These are phyloP conservation scores for Lampris incognitus DNA, from an alignment of 2,113 vertebrate species.

Conservation along the genomic window DNA sequence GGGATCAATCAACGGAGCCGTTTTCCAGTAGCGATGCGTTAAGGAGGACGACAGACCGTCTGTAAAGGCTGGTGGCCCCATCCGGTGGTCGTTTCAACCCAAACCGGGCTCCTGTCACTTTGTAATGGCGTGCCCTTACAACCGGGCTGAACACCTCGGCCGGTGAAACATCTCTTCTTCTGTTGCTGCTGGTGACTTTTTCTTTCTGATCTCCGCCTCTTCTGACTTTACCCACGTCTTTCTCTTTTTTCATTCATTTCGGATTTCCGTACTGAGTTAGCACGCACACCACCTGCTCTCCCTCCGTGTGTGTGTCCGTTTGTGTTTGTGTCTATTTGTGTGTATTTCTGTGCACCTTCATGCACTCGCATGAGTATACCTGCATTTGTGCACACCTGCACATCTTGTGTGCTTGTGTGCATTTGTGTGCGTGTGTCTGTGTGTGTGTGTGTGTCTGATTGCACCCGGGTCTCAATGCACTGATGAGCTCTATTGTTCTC, in stretches of 20 bases:
- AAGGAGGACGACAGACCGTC: slow-evolving; percentile 17
- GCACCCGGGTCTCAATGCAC: slow-evolving; percentile 61
- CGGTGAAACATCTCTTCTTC: slow-evolving; percentile 49
- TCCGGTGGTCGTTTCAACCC: slow-evolving; percentile 54
- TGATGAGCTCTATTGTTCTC: slow-evolving; percentile 79
- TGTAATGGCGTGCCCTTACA: neutral
- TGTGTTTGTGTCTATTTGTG: slow-evolving; percentile 17
- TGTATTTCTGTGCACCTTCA: neutral
- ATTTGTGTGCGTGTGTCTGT: neutral
- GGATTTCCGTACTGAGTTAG: slow-evolving; percentile 30
- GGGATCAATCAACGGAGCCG: slow-evolving; percentile 13
- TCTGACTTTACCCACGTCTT: slow-evolving; percentile 5
- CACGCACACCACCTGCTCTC: slow-evolving; percentile 17
- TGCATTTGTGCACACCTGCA: neutral
- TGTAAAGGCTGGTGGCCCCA: slow-evolving; percentile 42
- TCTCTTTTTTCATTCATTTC: slow-evolving; percentile 40
- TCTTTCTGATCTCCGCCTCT: slow-evolving; percentile 19
- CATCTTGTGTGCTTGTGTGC: neutral
- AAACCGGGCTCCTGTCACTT: slow-evolving; percentile 9
- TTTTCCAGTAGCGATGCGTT: slow-evolving; percentile 17
- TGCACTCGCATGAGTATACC: neutral
- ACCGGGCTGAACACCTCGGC: neutral
- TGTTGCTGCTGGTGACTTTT: slow-evolving; percentile 39
- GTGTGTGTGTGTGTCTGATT: slow-evolving; percentile 55
- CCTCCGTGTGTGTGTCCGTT: slow-evolving; percentile 3